Evolutionary conservation across 2,888 invertebrate species (phyloP), one percentile per base, ranked within the genome.

Genomic region (Ophion costatus): DNA sequence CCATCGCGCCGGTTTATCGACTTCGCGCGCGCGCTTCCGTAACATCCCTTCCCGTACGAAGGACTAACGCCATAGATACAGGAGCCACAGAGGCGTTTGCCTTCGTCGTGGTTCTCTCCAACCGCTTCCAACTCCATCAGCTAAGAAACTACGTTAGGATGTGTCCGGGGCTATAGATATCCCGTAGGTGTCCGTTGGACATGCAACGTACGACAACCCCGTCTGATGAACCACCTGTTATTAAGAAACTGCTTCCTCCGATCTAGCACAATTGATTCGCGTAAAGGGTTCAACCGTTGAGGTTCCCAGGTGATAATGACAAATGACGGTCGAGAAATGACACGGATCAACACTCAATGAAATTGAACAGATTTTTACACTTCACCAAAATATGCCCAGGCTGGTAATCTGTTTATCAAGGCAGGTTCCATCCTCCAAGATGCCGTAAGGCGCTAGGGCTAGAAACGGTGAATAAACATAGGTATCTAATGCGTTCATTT

Each of bases 1-100:
- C 85, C 87, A 86, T 80, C 86, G 74, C 80, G 87, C 85, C 88
- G 89, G 89, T 90, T 92, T 91, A 91, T 92, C 91, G 91, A 91
- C 90, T 90, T 88, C 83, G 84, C 80, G 82, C 82, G 85, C 85
- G 87, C 88, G 88, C 87, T 87, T 42, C 56, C 66, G 57, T 42
- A 51, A 64, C 17, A 38, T 57, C 61, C 56, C 79, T 33, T 57
- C 22, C 61, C 24, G 66, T 74, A 66, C 83, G 70, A 82, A 82
- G 80, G 82, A 80, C 83, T 85, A 82, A 81, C 78, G 69, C 78
- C 51, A 51, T 51, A 51, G 51, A 51, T 14, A 51, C 51, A 51
- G 17, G 51, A 51, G 17, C 51, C 75, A 77, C 64, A 7, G 20
- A 59, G 73, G 82, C 20, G 42, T 67, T 74, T 9, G 66, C 73